These are phyloP conservation scores for Sylvilagus floridanus DNA, from an alignment of 2,797 vertebrate species.

Conservation along the genomic window DNA sequence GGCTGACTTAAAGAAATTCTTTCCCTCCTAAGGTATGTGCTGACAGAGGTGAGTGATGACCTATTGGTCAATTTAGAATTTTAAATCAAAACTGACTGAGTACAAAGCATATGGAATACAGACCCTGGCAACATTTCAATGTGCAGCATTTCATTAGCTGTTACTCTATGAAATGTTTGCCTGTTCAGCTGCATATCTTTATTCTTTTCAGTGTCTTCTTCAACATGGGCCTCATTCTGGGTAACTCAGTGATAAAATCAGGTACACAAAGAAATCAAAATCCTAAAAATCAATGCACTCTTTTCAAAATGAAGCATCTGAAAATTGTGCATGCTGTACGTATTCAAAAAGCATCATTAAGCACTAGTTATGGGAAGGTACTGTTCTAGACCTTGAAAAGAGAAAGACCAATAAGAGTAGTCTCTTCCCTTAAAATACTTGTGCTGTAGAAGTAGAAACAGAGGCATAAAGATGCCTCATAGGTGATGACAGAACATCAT, in stretches of 20 bases:
- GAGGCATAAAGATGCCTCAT: not conserved
- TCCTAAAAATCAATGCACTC: not conserved
- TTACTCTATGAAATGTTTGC: not conserved
- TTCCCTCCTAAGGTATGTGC: slow-evolving; percentile 76
- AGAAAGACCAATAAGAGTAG: not conserved
- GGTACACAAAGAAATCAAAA: not conserved
- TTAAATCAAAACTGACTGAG: slow-evolving; percentile 65
- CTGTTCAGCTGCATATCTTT: not conserved
- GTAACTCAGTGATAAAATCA: slow-evolving; percentile 47
- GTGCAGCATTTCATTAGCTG: not conserved
- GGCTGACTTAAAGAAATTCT: slow-evolving; percentile 73
- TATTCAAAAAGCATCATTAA: slow-evolving; percentile 18
- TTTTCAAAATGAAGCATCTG: slow-evolving; percentile 26
- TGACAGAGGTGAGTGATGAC: slow-evolving; percentile 71
- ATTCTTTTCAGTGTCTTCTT: not conserved
- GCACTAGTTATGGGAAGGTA: not conserved
- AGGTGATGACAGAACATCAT: not conserved
- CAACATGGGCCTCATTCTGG: not conserved
- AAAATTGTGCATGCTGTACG: not conserved
- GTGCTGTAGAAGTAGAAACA: not conserved
- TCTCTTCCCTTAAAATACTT: not conserved
- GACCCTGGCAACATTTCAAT: not conserved
- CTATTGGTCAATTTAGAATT: slow-evolving; percentile 68
- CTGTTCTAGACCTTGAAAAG: not conserved
- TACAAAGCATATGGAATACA: not conserved